Base-by-base conservation (phyloP, 2,797 vertebrate species). In the Aselliscus stoliczkanus region DNA sequence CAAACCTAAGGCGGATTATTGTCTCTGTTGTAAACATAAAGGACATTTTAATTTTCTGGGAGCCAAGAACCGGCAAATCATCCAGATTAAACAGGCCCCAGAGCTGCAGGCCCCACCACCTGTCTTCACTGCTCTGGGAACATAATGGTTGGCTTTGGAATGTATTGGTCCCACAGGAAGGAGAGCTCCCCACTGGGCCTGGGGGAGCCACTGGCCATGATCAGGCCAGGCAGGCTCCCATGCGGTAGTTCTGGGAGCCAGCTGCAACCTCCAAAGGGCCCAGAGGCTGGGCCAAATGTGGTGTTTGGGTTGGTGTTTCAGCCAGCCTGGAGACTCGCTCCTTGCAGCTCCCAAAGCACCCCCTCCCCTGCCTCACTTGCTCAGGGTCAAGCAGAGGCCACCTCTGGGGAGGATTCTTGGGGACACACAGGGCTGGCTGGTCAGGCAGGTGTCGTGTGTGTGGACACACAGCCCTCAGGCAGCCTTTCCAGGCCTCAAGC, bases 1-100 rank as follows among this genome's bases (percentile, higher is more conserved):
- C 96, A 93, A 97, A 96, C 90, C 96, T 96, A 97, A 97, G 96
- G 94, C 93, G 95, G 96, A 98, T 98, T 98, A 98, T 95, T 97
- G 96, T 90, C 92, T 73, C 96, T 80, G 77, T 95, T 98, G 96
- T 95, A 97, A 98, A 96, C 97, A 96, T 88, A 97, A 98, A 98
- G 96, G 89, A 94, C 95, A 90, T 97, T 98, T 97, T 97, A 92
- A 98, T 98, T 98, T 97, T 96, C 95, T 86, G 21, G 79, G 75
- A 89, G 58, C 58, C 50, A 58, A 93, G 95, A 93, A 80, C 34
- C 88, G 70, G 25, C 84, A 90, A 79, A 85, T 85, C 64, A 75
- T 34, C 67, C 47, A 20, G 62, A 27, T 34, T 62, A 93, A 82
- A 81, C 52, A 21, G 77, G 20, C 81, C 37, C n/a, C 34, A 44